These are phyloP conservation scores for Metridium senile DNA, from an alignment of 92 coral and sea anemone genomes.

Conservation along the genomic window DNA sequence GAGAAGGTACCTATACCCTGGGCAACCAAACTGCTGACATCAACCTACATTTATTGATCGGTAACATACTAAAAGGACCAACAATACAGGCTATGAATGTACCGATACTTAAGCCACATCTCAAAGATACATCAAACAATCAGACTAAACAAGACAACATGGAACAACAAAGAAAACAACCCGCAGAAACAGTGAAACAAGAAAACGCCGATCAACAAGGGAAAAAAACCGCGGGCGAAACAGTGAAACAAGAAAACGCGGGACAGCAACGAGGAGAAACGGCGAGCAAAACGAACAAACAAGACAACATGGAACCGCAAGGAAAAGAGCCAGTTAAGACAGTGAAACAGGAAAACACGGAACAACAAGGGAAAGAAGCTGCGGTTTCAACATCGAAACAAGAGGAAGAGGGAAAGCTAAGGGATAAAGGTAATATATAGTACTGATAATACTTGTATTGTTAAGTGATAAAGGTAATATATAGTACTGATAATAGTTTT, in stretches of 20 bases:
- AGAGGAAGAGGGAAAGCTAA: background rate
- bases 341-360: background rate
- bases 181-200: too few relatives aligned
- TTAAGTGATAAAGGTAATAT: constrained; percentile 11
- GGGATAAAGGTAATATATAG: too few relatives aligned
- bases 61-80: constrained; percentile 15
- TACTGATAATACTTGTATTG: background rate
- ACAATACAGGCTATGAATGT: background rate
- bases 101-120: constrained; percentile 4
- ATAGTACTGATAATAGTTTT: background rate
- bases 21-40: constrained; percentile 58
- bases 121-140: background rate
- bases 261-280: background rate
- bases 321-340: background rate
- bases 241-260: too few relatives aligned
- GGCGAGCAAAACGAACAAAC: background rate
- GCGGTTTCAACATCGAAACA: background rate
- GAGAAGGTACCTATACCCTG: constrained; percentile 68
- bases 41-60: constrained; percentile 59
- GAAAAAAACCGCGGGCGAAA: too few relatives aligned
- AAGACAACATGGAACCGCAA: background rate
- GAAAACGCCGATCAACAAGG: background rate
- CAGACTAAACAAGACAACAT: background rate
- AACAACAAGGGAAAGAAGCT: background rate
- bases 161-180: too few relatives aligned